These are phyloP conservation scores for Fringilla coelebs DNA, from an alignment of 2,797 vertebrate species.

Conservation along the genomic window DNA sequence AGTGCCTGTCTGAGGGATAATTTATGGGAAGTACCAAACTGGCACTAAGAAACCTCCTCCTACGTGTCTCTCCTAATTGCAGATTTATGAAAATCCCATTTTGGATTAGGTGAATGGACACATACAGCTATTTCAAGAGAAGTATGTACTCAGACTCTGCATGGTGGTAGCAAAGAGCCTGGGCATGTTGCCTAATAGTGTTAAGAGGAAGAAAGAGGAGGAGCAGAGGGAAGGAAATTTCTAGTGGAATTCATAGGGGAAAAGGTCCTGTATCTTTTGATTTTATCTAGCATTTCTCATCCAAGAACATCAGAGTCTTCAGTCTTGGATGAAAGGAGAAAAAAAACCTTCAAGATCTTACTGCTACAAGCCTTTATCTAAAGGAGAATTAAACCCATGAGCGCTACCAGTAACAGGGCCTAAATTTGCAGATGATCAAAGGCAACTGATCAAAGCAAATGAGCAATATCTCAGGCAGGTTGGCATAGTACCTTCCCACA, in stretches of 20 bases:
- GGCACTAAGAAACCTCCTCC: not conserved
- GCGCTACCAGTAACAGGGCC: not conserved
- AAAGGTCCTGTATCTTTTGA: not conserved
- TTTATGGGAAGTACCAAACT: not conserved
- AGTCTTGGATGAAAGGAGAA: conserved; percentile 4
- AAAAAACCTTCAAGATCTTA: not conserved
- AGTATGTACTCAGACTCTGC: not conserved
- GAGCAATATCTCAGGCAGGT: not conserved
- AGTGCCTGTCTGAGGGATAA: not conserved
- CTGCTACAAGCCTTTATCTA: conserved; percentile 17
- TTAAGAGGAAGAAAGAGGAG: not conserved
- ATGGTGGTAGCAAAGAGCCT: not conserved
- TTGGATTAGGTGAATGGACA: not conserved
- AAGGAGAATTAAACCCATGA: conserved; percentile 19
- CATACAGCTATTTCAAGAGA: not conserved
- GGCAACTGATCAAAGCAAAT: conserved; percentile 46
- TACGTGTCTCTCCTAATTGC: not conserved
- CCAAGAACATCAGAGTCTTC: not conserved
- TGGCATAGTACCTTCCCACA: conserved; percentile 1
- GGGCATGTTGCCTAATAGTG: not conserved
- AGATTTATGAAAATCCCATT: not conserved
- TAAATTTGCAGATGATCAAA: conserved; percentile 53
- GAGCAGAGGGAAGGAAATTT: not conserved
- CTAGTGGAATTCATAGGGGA: not conserved
- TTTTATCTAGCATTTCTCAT: conserved; percentile 1